Evolutionary conservation across 2,797 vertebrate genomes (phyloP).

Genomic region (Channallabes apus): DNA sequence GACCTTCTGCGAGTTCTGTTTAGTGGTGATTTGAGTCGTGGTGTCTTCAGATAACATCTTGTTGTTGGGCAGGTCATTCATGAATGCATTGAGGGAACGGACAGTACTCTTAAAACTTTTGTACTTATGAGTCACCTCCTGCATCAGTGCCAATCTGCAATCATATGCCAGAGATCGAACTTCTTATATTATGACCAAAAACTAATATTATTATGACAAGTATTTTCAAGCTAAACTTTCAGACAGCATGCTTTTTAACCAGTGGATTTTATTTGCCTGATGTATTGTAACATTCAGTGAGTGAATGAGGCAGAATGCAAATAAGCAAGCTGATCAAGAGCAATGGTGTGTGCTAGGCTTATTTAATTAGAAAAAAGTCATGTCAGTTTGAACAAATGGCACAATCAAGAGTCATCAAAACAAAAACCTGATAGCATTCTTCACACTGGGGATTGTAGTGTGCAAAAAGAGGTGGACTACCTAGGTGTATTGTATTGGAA

Average conservation of each 20-base stretch:
- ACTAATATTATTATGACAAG: not conserved
- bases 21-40: constrained; percentile 76
- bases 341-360: not conserved
- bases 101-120: constrained; percentile 83
- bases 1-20: constrained; percentile 87
- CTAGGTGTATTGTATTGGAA: too few species aligned
- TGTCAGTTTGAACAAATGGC: not conserved
- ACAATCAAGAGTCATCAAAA: not conserved
- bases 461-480: not conserved
- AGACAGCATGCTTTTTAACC: not conserved
- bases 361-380: not conserved
- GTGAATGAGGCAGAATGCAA: not conserved
- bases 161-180: not conserved
- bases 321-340: not conserved
- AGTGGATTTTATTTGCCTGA: not conserved
- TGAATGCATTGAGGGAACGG: constrained; percentile 84
- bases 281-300: not conserved
- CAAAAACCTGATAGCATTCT: too few species aligned
- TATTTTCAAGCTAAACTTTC: not conserved
- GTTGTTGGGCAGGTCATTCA: constrained; percentile 83
- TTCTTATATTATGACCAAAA: not conserved
- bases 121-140: constrained; percentile 77
- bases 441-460: not conserved
- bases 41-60: constrained; percentile 75
- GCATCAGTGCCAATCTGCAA: constrained; percentile 76